Evolutionary conservation across 2,797 vertebrate species (phyloP).

Genomic region (Amazonetta brasiliensis): DNA sequence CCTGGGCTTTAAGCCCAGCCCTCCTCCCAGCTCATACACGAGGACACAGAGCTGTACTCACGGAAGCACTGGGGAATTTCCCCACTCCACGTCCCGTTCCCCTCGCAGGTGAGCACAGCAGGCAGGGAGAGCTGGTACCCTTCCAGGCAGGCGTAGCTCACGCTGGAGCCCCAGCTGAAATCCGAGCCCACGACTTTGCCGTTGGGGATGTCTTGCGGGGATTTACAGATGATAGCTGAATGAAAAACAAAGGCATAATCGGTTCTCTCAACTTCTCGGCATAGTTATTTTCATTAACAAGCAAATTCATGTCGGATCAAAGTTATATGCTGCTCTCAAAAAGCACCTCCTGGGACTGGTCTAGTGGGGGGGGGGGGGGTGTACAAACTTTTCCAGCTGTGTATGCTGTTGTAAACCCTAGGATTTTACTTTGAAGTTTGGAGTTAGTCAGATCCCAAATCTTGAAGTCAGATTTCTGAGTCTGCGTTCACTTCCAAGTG

Average conservation of each 20-base stretch:
- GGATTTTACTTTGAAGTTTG: neutral
- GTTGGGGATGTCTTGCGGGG: constrained; percentile 89
- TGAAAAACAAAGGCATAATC: neutral
- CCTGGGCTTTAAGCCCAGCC: rapidly evolving
- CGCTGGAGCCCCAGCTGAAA: constrained; percentile 94
- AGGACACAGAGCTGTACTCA: constrained; percentile 73
- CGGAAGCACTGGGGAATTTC: constrained; percentile 97
- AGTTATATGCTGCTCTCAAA: neutral
- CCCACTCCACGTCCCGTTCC: constrained; percentile 94
- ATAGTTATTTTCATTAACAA: neutral
- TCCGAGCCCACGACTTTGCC: constrained; percentile 93
- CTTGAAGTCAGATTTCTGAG: neutral
- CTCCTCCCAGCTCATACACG: rapidly evolving
- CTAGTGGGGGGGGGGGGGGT: neutral
- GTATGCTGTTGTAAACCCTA: neutral
- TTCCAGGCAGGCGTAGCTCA: constrained; percentile 94
- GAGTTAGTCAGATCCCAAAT: neutral
- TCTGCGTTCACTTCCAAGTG: rapidly evolving
- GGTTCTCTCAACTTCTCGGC: neutral
- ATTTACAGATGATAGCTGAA: constrained; percentile 89
- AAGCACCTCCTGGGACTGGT: neutral
- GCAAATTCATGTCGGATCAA: neutral
- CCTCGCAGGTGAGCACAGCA: constrained; percentile 93
- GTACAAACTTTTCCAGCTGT: neutral
- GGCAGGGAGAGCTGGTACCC: constrained; percentile 98